Base-by-base conservation (phyloP, 2,797 vertebrate species). In the Tauraco hartlaubi region DNA sequence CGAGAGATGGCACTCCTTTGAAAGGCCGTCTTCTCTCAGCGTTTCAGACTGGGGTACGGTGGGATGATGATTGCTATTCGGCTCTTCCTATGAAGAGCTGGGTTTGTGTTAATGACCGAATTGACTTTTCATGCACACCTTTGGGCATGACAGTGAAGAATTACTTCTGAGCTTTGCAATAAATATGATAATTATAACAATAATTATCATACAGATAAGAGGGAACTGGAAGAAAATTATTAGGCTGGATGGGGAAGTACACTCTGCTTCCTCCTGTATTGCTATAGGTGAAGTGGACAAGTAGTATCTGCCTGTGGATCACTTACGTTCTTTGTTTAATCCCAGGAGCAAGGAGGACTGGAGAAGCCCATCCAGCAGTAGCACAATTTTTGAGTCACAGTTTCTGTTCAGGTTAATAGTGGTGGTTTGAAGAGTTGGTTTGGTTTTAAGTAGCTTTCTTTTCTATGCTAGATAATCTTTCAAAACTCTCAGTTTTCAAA, bases 121-220 rank as follows among this genome's bases (percentile, higher is more conserved):
- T 69, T 61, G 67, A 75, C 58, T 85, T 92, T 77, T 74, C n/a
- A 41, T 35, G 59, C 1, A 0, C 49, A 51, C 54, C 72, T 92
- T 85, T 77, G 48, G 18, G n/a, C 29, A 37, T 63, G 86, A 63
- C 51, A 92, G n/a, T 74, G 52, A 78, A 82, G 35, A 90, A 78
- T 88, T 88, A 52, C n/a, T 95, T 71, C 56, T 75, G 39, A 82
- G 35, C 28, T 81, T 71, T 77, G 67, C 44, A 85, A 62, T 85
- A 85, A 82, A 90, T 85, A 72, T 43, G 37, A 19, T 94, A 74
- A 88, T 94, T 87, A 66, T 35, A 62, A 64, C n/a, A 68, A 88
- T 29, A 69, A 46, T 73, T 76, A 58, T 31, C 2, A 9, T 68
- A 61, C 6, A 28, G 19, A 22, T 66, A 39, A 26, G 18, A 81